These are phyloP conservation scores for Melanotaenia pygmaea DNA, from an alignment of 2,797 vertebrate species.

Conservation along the genomic window DNA sequence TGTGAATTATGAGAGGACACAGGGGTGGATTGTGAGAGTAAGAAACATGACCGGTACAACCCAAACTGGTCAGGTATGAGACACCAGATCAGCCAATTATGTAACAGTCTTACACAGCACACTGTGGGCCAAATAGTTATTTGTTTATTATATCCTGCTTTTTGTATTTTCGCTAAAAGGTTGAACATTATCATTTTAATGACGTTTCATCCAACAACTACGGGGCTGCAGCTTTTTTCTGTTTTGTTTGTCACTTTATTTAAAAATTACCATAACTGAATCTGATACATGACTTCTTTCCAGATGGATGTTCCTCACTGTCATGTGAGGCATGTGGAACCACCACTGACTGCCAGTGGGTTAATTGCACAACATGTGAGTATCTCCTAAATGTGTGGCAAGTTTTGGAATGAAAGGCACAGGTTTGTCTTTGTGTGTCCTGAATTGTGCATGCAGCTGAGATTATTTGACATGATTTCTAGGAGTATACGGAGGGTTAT, in stretches of 20 bases:
- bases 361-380: slow-evolving; percentile 74
- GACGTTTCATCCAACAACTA: not conserved
- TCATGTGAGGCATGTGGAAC: slow-evolving; percentile 45
- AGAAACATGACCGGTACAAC: not conserved
- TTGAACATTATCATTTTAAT: not conserved
- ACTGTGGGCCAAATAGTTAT: not conserved
- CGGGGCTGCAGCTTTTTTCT: slow-evolving; percentile 1
- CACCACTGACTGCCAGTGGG: slow-evolving; percentile 53
- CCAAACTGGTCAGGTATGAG: slow-evolving; percentile 20
- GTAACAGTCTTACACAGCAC: slow-evolving; percentile 27
- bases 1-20: not conserved
- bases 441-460: slow-evolving; percentile 47
- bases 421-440: slow-evolving; percentile 59
- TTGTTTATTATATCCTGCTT: not conserved
- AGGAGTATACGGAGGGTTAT: slow-evolving; percentile 51
- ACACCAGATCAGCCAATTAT: slow-evolving; percentile 40
- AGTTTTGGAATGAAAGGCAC: slow-evolving; percentile 39
- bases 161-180: not conserved
- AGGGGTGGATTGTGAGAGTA: not conserved
- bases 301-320: slow-evolving; percentile 47
- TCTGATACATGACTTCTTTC: slow-evolving; percentile 31
- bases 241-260: not conserved
- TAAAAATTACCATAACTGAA: slow-evolving; percentile 15
- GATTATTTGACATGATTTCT: slow-evolving; percentile 45
- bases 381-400: slow-evolving; percentile 49